A percentile compares a stretch with the other conserved stretches of the same genome.
Conservation (phyloP, 2,888 invertebrate species). For the Peribatodes rhomboidaria region DNA sequence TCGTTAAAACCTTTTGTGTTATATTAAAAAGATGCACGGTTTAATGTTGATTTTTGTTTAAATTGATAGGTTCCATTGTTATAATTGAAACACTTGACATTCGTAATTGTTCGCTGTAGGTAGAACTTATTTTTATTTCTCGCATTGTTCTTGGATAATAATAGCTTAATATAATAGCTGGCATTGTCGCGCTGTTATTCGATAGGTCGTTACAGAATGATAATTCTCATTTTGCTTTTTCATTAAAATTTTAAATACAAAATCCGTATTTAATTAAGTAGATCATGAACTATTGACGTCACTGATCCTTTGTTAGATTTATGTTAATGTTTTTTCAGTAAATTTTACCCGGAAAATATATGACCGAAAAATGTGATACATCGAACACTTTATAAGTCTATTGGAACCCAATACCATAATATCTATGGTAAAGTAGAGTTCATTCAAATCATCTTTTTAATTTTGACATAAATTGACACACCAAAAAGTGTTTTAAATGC, state of each 20-base stretch:
- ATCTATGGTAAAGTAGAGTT: neutral
- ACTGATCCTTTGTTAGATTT: neutral
- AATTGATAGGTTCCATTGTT: slow-evolving; percentile 4
- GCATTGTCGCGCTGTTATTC: slow-evolving; percentile 8
- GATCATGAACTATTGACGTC: neutral
- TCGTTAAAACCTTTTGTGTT: slow-evolving; percentile 18
- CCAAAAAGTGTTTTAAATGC: neutral
- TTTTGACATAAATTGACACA: neutral
- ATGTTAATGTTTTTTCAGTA: neutral
- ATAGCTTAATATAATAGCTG: slow-evolving; percentile 6
- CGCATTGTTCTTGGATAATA: slow-evolving; percentile 23
- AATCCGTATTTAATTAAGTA: neutral
- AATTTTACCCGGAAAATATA: neutral
- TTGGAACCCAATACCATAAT: no score
- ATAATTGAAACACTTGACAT: slow-evolving; percentile 13
- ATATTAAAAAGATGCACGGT: neutral
- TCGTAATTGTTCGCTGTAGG: slow-evolving; percentile 7
- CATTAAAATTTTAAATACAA: neutral
- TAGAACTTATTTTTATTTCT: slow-evolving; percentile 13
- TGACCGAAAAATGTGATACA: no score
- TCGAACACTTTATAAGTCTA: neutral
- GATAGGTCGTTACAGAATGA: slow-evolving; percentile 6
- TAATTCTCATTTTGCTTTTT: neutral
- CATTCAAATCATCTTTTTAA: neutral
- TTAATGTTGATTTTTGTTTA: slow-evolving; percentile 19